Evolutionary conservation across 2,797 vertebrate genomes (phyloP), one percentile per base, ranked within the genome.

Genomic region (Acridotheres tristis): DNA sequence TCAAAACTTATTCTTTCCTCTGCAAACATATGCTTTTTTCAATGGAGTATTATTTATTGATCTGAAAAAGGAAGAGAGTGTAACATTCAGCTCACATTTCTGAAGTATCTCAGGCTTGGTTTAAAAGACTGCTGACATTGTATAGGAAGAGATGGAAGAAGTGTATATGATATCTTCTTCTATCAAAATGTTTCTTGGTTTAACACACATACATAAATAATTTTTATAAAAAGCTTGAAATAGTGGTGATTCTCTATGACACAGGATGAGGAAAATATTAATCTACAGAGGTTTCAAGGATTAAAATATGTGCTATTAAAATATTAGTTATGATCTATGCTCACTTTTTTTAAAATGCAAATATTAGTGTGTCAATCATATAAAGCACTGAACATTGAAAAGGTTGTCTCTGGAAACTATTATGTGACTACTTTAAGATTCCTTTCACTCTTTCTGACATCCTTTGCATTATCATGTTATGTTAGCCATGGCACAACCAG

Each of bases 321-420:
- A 69, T 54, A 62, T 5, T 40, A 1, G 1, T 32, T 66, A 38
- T 47, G 11, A 48, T 40, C 15, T 48, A 38, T 29, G 27, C 1
- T 45, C 0, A 17, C 1, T 29, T 43, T 45, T 59, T 7, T 1
- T 3, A 11, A 16, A 61, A 73, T 30, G 3, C 2, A 89, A 43
- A 9, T 43, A 50, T 53, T 61, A 26, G 2, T 34, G 8, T 13
- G 11, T 38, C 32, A 13, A 13, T 57, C 11, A 47, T 50, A 26
- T 36, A 61, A 68, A 68, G 8, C 14, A 69, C 8, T 26, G 9
- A 67, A 5, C 2, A 1, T 16, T 23, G 22, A 72, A 94, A 86
- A 75, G 2, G 0, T 1, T 72, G 4, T 25, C 67, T 76, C 53
- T 62, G 30, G 26, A 83, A 94, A 38, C 2, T 62, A 5, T 20